phyloP scores from a whole-genome alignment of 2,113 vertebrate species.

The Corydoras sp. region DNA sequence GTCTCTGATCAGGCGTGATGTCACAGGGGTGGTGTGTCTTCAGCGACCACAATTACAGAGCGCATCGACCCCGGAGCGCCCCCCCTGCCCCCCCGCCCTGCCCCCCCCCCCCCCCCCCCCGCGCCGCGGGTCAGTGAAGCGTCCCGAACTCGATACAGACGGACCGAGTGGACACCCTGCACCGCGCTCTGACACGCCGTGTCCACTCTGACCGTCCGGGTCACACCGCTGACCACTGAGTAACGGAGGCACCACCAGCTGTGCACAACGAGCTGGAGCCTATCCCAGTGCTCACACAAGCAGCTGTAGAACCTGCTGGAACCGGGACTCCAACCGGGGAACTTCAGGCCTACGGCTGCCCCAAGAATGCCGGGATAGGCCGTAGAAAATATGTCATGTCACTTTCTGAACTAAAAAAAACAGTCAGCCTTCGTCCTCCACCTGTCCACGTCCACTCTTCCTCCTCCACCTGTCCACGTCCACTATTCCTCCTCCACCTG shows the following conservation, averaged over 20 bases:
- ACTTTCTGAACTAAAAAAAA: no score
- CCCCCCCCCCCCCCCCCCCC: slow-evolving; percentile 16
- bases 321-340: neutral
- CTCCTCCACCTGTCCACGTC: no score
- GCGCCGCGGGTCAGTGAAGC: slow-evolving; percentile 11
- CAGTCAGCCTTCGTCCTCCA: no score
- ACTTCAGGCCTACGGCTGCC: slow-evolving; percentile 14
- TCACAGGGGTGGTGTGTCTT: slow-evolving; percentile 1
- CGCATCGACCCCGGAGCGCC: slow-evolving; percentile 23
- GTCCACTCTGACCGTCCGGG: neutral
- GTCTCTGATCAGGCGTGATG: slow-evolving; percentile 15
- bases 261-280: no score
- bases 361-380: no score
- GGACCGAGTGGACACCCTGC: neutral
- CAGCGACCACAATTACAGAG: slow-evolving; percentile 23
- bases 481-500: no score
- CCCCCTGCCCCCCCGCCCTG: neutral
- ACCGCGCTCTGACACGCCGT: neutral
- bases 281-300: no score
- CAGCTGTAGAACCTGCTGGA: no score
- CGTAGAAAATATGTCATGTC: no score
- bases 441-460: no score
- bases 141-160: neutral
- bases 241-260: no score
- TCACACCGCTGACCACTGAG: no score